Conservation (phyloP, 64 coral and sea anemone species). For the Cladopsammia gracilis region DNA sequence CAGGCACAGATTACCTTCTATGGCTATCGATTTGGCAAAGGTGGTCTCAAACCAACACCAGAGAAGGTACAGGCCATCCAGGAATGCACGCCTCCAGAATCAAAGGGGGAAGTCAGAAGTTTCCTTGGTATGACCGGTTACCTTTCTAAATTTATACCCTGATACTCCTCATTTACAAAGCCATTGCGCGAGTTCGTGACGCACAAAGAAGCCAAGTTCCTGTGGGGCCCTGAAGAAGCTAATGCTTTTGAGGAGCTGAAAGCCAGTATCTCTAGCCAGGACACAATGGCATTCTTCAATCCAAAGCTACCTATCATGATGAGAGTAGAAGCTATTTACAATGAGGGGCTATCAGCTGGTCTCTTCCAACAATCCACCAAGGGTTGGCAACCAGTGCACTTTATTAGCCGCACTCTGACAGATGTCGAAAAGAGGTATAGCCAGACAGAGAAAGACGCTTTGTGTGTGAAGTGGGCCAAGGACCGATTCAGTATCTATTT, state of each 20-base stretch:
- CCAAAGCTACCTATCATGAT: too few relatives aligned
- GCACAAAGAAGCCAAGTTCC: slow-evolving; percentile 52
- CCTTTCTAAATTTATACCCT: slow-evolving; percentile 46
- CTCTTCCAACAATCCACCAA: too few relatives aligned
- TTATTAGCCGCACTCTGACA: too few relatives aligned
- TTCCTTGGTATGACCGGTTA: slow-evolving; percentile 80
- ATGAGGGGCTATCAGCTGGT: too few relatives aligned
- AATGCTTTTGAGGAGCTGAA: slow-evolving; percentile 63
- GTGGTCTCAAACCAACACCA: background rate
- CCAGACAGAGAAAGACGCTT: too few relatives aligned
- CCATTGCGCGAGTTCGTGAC: slow-evolving; percentile 42
- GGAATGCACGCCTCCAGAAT: background rate
- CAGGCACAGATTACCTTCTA: slow-evolving; percentile 8
- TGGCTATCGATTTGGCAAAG: slow-evolving; percentile 4
- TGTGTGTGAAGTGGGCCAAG: too few relatives aligned
- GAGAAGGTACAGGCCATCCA: background rate
- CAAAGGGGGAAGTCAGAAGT: slow-evolving; percentile 54
- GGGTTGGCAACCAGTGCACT: slow-evolving; percentile 62
- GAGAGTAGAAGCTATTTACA: too few relatives aligned
- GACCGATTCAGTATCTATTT: too few relatives aligned
- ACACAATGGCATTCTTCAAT: too few relatives aligned
- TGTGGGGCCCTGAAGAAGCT: slow-evolving; percentile 25
- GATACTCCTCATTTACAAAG: slow-evolving; percentile 11
- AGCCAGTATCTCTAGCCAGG: too few relatives aligned
- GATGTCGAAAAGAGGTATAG: too few relatives aligned